Evolutionary conservation across 2,797 vertebrate species (phyloP), one percentile per base, ranked within the genome.

Genomic region (Erpetoichthys calabaricus): DNA sequence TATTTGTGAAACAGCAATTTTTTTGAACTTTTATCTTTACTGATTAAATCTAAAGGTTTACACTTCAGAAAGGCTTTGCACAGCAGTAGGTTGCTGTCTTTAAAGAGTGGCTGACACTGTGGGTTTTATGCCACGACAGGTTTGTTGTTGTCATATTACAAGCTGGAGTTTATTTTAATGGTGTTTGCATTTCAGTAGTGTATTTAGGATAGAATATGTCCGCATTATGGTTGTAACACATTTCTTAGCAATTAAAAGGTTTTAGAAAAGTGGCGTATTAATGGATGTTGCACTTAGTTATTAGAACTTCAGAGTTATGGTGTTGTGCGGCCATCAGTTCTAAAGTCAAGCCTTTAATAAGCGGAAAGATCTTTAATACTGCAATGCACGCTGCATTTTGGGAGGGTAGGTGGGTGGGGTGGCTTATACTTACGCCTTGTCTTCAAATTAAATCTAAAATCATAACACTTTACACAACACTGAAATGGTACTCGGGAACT

Each of bases 1-100:
- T 55, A 65, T 61, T 68, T 70, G 72, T 56, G 73, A 42, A 44
- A 10, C 45, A 4, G 42, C 42, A n/a, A 44, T 45, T 8, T 54
- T 7, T 8, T 45, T 69, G 64, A 68, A 54, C 55, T 5, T 41
- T 45, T 56, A 43, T 56, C 49, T 58, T 59, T 45, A 49, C 50
- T 25, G 56, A 56, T 42, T 49, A 56, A 56, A 52, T 46, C 45
- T 9, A 51, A 50, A 51, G 9, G 42, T 56, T 59, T 44, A 57
- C 44, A 55, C 53, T 47, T 5, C 44, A 53, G 57, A n/a, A 51
- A 54, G 44, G 42, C 44, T 58, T 45, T 43, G 42, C n/a, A 44
- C 25, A 45, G 6, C 52, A 50, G 57, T 56, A 44, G 51, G n/a
- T 45, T 52, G 25, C 45, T 44, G 47, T 50, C 45, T 51, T 10